Evolutionary conservation across 2,888 invertebrate species (phyloP), one percentile per base, ranked within the genome.

Genomic region (Geotrupes spiniger): DNA sequence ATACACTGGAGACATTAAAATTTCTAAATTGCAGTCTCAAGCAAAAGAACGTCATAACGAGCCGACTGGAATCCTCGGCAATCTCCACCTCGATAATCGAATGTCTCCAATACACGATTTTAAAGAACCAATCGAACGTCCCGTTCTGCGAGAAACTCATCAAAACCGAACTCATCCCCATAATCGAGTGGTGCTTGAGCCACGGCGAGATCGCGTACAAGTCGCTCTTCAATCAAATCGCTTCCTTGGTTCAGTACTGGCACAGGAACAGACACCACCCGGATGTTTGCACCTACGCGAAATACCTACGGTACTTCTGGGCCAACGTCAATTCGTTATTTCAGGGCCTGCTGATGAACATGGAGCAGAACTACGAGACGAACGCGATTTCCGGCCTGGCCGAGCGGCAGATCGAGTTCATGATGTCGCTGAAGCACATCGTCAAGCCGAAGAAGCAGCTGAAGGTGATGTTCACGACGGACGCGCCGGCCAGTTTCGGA

Each of bases 61-160:
- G 84, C 36, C 81, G 81, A 54, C 82, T 82, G 31, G 90, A 92
- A 71, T 77, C 80, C 11, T 76, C 81, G 36, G 79, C 84, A 0
- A 79, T 91, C 61, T 77, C 84, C 14, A 78, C 76, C 36, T 79
- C 88, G 1, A 82, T 85, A 58, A 77, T 84, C 12, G 92, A 92
- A 66, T 92, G 92, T 65, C 66, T 91, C 12, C 82, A 81, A 39
- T 87, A 81, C 62, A 67, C 81, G 8, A 71, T 82, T 43, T 68
- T 81, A 39, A 73, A 77, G 58, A 76, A 80, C 57, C 70, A 75
- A 36, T 68, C 70, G 8, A 72, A 78, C 53, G 49, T 61, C 15
- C 65, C 67, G 14, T 59, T 79, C 8, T 77, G 77, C 54, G 65
- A 69, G 41, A 62, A 57, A 40, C 61, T 79, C 10, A 66, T 79